These are phyloP conservation scores for Lomographa bimaculata DNA, from an alignment of 2,888 invertebrate species.

Conservation along the genomic window DNA sequence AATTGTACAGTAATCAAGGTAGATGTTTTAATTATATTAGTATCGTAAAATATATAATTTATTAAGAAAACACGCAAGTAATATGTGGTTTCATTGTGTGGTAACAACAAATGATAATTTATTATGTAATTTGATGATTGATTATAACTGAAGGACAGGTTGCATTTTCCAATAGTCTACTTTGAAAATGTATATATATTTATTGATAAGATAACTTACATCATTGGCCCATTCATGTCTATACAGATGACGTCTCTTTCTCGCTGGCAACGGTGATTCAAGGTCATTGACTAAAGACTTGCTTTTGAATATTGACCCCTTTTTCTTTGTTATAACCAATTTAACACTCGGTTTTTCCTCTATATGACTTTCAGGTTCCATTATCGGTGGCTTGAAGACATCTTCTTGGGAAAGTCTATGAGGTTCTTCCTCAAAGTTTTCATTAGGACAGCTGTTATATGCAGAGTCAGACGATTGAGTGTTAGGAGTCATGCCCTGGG, in stretches of 20 bases:
- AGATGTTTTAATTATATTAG: too few species aligned
- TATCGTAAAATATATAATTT: too few species aligned
- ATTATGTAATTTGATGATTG: too few species aligned
- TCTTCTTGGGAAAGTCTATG: constrained; percentile 67
- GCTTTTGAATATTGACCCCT: constrained; percentile 95
- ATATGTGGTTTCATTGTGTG: too few species aligned
- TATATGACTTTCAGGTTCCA: constrained; percentile 59
- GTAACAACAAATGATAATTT: too few species aligned
- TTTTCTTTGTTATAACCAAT: constrained; percentile 90
- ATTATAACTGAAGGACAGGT: too few species aligned
- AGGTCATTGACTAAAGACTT: constrained; percentile 87
- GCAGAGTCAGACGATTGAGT: constrained; percentile 72
- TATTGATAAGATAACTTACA: constrained; percentile 59
- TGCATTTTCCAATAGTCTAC: too few species aligned
- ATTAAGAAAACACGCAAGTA: too few species aligned
- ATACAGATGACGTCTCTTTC: constrained; percentile 91
- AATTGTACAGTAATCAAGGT: too few species aligned
- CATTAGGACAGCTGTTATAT: constrained; percentile 75
- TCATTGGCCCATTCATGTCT: constrained; percentile 96
- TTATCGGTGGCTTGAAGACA: constrained; percentile 74
- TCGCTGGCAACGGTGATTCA: constrained; percentile 79
- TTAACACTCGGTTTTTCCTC: constrained; percentile 85
- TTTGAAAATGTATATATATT: neutral
- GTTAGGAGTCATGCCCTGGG: constrained; percentile 44
- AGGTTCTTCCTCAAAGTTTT: constrained; percentile 68